Evolutionary conservation across 2,113 vertebrate species (phyloP).

Genomic region (Lichenostomus cassidix): DNA sequence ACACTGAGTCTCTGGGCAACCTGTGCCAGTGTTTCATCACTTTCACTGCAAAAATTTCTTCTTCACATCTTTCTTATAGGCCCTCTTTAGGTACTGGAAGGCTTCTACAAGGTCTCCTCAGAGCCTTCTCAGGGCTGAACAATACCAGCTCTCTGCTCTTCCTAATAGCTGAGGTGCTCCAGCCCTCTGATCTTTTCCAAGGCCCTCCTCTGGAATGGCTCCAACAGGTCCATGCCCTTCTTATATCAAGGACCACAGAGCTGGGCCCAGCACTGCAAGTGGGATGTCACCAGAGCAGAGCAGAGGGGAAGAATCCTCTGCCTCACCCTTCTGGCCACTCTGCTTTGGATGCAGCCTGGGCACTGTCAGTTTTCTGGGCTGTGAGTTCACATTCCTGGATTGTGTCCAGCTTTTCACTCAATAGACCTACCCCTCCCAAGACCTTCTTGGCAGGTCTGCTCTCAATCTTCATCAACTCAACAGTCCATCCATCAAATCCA

Average conservation of each 20-base stretch:
- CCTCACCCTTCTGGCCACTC: fast-evolving
- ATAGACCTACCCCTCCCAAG: neutral
- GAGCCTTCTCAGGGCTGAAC: neutral
- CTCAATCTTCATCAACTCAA: neutral
- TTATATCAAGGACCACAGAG: neutral
- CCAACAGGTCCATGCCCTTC: neutral
- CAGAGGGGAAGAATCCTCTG: neutral
- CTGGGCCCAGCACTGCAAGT: neutral
- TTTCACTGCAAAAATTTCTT: neutral
- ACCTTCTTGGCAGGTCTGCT: neutral
- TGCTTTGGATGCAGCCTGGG: neutral
- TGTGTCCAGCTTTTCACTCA: neutral
- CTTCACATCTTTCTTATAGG: neutral
- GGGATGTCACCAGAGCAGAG: neutral
- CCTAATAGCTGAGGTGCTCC: fast-evolving
- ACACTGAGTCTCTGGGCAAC: neutral
- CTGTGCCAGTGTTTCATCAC: neutral
- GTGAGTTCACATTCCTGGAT: neutral
- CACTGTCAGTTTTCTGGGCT: neutral
- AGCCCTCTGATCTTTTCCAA: neutral
- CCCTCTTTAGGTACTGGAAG: too few species aligned
- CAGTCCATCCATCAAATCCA: neutral
- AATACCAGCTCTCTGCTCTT: fast-evolving
- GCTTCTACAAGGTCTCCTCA: fast-evolving
- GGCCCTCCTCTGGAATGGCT: neutral